Conservation (phyloP, 2,113 vertebrate species). For the Pangasianodon hypophthalmus region DNA sequence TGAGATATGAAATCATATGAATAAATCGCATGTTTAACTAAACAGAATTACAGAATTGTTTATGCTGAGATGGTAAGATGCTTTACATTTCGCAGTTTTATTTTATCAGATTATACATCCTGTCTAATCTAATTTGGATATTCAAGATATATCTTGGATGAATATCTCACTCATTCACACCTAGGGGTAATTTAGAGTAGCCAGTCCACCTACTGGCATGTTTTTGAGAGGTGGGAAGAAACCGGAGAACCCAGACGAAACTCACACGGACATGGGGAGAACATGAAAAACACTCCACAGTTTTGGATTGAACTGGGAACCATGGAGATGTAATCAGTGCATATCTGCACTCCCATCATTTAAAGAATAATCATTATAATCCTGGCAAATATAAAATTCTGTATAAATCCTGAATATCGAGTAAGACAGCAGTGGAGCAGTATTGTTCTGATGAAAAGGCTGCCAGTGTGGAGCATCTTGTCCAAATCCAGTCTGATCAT, state of each 20-base stretch:
- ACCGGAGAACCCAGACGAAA: neutral
- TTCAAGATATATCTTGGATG: neutral
- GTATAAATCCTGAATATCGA: neutral
- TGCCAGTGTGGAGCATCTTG: constrained; percentile 46
- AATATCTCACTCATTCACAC: neutral
- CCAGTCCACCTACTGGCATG: neutral
- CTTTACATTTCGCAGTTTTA: too few relatives aligned
- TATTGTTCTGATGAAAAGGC: constrained; percentile 11
- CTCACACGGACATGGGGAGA: neutral
- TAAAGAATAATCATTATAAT: neutral
- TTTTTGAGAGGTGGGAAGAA: neutral
- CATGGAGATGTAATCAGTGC: neutral
- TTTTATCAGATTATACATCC: neutral
- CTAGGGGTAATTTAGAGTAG: neutral
- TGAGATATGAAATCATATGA: neutral
- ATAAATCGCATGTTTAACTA: neutral
- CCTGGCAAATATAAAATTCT: neutral
- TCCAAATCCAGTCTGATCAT: constrained; percentile 48
- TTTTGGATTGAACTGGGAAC: neutral
- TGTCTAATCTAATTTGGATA: neutral
- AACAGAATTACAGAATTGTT: neutral
- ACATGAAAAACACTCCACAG: neutral
- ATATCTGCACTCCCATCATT: neutral
- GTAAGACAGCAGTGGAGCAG: neutral
- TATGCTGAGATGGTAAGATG: neutral